Percentiles rank a stretch among this genome's conserved stretches.
phyloP scores from a whole-genome alignment of 2,113 vertebrate genomes.

The Trematocara stigmaticum region DNA sequence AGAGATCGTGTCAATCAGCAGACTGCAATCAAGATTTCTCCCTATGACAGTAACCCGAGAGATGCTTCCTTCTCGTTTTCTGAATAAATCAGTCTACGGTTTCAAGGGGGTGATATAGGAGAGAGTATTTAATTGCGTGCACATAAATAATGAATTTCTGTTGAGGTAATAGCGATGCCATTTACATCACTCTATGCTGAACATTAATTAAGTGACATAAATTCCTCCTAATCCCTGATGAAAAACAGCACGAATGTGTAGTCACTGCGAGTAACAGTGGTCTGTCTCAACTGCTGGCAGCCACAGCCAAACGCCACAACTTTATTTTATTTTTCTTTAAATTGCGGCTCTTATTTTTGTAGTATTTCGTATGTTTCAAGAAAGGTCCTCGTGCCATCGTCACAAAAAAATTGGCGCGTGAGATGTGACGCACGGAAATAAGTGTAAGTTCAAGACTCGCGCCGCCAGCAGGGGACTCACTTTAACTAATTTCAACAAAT shows the following conservation, averaged over 20 bases:
- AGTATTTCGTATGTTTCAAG: background rate
- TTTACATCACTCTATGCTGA: conserved; percentile 61
- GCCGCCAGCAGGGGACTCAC: conserved; percentile 44
- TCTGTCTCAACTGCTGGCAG: background rate
- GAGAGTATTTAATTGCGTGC: conserved; percentile 70
- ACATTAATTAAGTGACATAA: conserved; percentile 72
- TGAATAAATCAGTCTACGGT: conserved; percentile 66
- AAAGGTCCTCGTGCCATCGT: background rate
- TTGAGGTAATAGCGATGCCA: conserved; percentile 59
- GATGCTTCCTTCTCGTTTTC: conserved; percentile 47
- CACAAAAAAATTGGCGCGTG: background rate
- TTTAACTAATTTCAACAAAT: conserved; percentile 45
- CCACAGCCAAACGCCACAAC: background rate
- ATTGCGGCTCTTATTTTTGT: background rate
- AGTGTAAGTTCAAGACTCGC: background rate
- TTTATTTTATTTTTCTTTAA: background rate
- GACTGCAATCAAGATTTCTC: conserved; percentile 64
- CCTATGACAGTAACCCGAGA: conserved; percentile 58
- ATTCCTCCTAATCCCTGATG: conserved; percentile 59
- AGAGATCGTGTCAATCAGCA: conserved; percentile 56
- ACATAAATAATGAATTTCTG: conserved; percentile 69
- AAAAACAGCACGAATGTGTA: conserved; percentile 28
- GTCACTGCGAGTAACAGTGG: background rate
- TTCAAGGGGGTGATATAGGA: conserved; percentile 56
- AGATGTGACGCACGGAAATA: background rate